Evolutionary conservation across 2,797 vertebrate genomes (phyloP).

Genomic region (Sparus aurata): DNA sequence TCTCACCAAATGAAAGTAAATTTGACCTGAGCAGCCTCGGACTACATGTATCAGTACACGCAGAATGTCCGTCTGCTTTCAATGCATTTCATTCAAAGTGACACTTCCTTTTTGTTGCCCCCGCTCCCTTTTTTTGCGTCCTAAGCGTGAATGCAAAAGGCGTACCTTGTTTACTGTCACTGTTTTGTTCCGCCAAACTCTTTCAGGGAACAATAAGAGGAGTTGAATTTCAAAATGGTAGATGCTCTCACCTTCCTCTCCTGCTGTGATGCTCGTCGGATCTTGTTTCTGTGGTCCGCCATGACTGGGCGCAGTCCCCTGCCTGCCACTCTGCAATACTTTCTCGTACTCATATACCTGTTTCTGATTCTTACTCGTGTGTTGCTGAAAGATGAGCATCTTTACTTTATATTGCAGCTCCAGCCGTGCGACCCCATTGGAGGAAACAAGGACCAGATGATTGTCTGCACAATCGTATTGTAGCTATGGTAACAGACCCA

Average conservation of each 20-base stretch:
- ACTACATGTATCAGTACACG: conserved; percentile 71
- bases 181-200: conserved; percentile 77
- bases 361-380: conserved; percentile 90
- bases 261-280: conserved; percentile 82
- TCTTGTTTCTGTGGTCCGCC: conserved; percentile 88
- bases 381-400: conserved; percentile 94
- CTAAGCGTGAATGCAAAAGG: conserved; percentile 66
- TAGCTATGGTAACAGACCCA: conserved; percentile 98
- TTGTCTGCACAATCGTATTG: conserved; percentile 92
- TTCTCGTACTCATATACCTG: conserved; percentile 88
- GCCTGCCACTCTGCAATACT: conserved; percentile 85
- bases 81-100: conserved; percentile 67
- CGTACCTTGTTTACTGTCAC: conserved; percentile 79
- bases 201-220: conserved; percentile 79
- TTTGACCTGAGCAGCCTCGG: conserved; percentile 84
- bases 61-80: conserved; percentile 57
- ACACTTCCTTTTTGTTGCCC: conserved; percentile 66
- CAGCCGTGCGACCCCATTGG: conserved; percentile 93
- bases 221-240: conserved; percentile 87
- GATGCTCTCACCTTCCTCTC: conserved; percentile 94
- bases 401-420: conserved; percentile 95
- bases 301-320: conserved; percentile 90
- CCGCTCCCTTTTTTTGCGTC: conserved; percentile 52
- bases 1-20: conserved; percentile 82
- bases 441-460: conserved; percentile 94